Evolutionary conservation across 2,888 invertebrate genomes (phyloP).

Genomic region (Crossocerus cetratus): DNA sequence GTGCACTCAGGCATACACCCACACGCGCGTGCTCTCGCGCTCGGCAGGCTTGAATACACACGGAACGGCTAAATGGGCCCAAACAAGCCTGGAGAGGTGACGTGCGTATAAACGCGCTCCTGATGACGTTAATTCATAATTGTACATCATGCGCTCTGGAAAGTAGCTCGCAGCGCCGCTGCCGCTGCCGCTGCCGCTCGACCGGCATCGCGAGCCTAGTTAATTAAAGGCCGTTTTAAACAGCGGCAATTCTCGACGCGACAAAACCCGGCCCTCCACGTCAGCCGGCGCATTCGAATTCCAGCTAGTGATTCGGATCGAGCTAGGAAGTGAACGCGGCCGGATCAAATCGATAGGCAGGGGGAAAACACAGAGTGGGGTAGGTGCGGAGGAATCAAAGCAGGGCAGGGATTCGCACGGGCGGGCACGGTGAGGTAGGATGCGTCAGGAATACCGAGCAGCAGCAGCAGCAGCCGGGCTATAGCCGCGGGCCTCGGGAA

Average conservation of each 20-base stretch:
- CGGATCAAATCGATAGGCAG: background rate
- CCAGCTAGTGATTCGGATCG: too few species aligned
- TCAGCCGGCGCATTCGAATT: too few species aligned
- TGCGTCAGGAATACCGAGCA: slow-evolving; percentile 7
- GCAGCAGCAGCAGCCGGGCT: background rate
- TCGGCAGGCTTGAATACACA: background rate
- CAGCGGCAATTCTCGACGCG: too few species aligned
- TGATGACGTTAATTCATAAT: slow-evolving; percentile 24
- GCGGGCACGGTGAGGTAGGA: slow-evolving; percentile 17
- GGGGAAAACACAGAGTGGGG: background rate
- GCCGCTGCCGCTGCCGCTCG: background rate
- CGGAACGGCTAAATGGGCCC: slow-evolving; percentile 8
- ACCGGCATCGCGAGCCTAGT: background rate
- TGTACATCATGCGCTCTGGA: background rate
- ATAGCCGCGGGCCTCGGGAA: slow-evolving; percentile 3
- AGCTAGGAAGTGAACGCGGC: too few species aligned
- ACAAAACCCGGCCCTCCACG: too few species aligned
- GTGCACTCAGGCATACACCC: background rate
- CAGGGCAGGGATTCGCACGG: slow-evolving; percentile 11
- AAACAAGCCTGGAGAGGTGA: slow-evolving; percentile 8
- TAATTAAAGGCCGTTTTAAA: background rate
- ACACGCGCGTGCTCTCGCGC: background rate
- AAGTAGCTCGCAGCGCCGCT: background rate
- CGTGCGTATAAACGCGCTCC: slow-evolving; percentile 14
- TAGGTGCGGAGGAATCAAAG: background rate